phyloP scores from a whole-genome alignment of 2,797 vertebrate species.

The Mus caroli region DNA sequence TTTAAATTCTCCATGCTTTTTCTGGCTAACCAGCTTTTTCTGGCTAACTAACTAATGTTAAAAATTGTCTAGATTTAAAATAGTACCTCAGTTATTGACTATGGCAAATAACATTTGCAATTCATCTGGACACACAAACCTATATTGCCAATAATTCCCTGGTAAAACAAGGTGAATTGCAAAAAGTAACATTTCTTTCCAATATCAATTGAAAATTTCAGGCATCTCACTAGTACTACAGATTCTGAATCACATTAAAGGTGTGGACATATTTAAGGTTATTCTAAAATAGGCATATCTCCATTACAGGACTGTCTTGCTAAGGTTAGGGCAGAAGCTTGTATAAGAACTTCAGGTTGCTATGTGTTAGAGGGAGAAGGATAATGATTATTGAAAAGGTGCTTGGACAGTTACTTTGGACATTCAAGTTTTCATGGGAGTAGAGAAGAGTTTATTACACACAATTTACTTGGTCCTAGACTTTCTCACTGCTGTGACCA shows the following conservation, averaged over 20 bases:
- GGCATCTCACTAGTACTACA: not conserved
- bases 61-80: constrained; percentile 32
- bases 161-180: not conserved
- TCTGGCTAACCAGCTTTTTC: not conserved
- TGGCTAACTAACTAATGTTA: not conserved
- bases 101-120: not conserved
- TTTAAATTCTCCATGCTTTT: constrained; percentile 10
- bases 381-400: not conserved
- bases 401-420: not conserved
- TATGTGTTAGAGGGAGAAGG: not conserved
- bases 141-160: not conserved
- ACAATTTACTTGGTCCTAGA: not conserved
- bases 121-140: not conserved
- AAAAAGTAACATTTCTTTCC: constrained; percentile 16
- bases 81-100: constrained; percentile 18
- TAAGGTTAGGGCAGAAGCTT: not conserved
- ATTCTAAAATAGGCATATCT: not conserved
- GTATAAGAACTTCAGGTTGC: not conserved
- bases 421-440: constrained; percentile 7
- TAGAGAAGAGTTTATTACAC: not conserved
- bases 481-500: not conserved
- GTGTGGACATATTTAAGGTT: not conserved
- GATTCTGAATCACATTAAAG: constrained; percentile 25
- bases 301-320: not conserved
- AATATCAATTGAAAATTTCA: constrained; percentile 1